Evolutionary conservation across 2,888 invertebrate genomes (phyloP).

Genomic region (Coenonympha arcania): DNA sequence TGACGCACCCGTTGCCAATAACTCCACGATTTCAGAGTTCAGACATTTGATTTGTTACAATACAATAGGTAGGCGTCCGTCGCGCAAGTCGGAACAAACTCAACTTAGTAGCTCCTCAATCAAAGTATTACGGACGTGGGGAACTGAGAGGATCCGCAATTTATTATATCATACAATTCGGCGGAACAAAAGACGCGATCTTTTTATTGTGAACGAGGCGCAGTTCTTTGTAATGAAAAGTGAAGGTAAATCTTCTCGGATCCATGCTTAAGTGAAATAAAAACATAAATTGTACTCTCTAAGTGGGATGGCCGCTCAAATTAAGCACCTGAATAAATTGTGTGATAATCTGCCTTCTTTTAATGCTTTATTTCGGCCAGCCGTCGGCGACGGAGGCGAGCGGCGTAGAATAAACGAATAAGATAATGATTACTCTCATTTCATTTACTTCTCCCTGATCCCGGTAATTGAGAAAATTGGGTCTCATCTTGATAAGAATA

Average conservation of each 20-base stretch:
- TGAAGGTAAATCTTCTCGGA: slow-evolving; percentile 58
- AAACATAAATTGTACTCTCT: slow-evolving; percentile 67
- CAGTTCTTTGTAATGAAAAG: slow-evolving; percentile 49
- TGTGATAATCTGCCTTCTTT: slow-evolving; percentile 72
- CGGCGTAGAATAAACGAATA: slow-evolving; percentile 60
- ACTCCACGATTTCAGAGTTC: background rate
- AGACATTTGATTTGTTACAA: background rate
- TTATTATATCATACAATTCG: slow-evolving; percentile 9
- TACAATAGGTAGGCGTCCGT: background rate
- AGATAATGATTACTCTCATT: slow-evolving; percentile 72
- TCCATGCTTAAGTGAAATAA: slow-evolving; percentile 67
- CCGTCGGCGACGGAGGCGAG: slow-evolving; percentile 48
- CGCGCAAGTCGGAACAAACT: background rate
- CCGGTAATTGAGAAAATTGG: slow-evolving; percentile 71
- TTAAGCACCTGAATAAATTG: slow-evolving; percentile 75
- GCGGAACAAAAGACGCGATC: slow-evolving; percentile 12
- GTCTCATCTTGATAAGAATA: slow-evolving; percentile 65
- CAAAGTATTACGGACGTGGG: slow-evolving; percentile 4
- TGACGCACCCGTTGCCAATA: background rate
- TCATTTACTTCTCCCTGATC: slow-evolving; percentile 71
- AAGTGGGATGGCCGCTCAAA: slow-evolving; percentile 69
- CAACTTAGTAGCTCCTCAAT: background rate
- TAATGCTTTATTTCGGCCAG: slow-evolving; percentile 61
- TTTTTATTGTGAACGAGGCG: slow-evolving; percentile 36
- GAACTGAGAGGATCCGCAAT: slow-evolving; percentile 6